Base-by-base conservation (phyloP, 2,797 vertebrate species). In the Esox masquinongy region DNA sequence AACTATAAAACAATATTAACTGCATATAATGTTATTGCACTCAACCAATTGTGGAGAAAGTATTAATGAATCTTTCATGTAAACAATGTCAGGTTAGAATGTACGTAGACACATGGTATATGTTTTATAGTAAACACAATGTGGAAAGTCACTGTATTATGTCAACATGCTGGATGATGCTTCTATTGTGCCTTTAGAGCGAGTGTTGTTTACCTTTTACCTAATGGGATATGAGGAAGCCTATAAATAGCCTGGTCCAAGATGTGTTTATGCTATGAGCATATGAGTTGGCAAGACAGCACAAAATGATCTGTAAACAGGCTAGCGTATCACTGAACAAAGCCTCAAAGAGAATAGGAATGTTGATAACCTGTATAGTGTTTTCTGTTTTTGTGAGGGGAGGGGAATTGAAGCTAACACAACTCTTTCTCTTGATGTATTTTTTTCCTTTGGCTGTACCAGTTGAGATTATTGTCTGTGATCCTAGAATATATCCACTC, bases 111-210 rank as follows among this genome's bases (percentile, higher is more conserved):
- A 56, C 26, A 72, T 19, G 11, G 14, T 68, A 68, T 53, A 31
- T 31, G 11, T 67, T 67, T 29, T 29, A 14, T 51, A 68, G 56
- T 68, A 19, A 12, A n/a, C 5, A 47, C n/a, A 47, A 29, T 70
- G 8, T 22, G 7, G 36, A 43, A 49, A 64, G 9, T 43, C 68
- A 70, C 69, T 70, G 68, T 31, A 64, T 63, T n/a, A 70, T 19
- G 50, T 36, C 19, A 39, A 12, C 43, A 47, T 67, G 63, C 63
- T 74, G 73, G 9, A 73, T 24, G 36, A 50, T 24, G n/a, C 12
- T 49, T 51, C 24, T 66, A 34, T n/a, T 50, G 73, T 36, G 16
- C 43, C 61, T 74, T 67, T 67, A 67, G 50, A 75, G n/a, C 0
- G 67, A 39, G 16, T 43, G 34, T 16, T 50, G 24, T 71, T 53